These are phyloP conservation scores for Onychomys leucogaster DNA, from an alignment of 2,797 vertebrate species.

Conservation along the genomic window DNA sequence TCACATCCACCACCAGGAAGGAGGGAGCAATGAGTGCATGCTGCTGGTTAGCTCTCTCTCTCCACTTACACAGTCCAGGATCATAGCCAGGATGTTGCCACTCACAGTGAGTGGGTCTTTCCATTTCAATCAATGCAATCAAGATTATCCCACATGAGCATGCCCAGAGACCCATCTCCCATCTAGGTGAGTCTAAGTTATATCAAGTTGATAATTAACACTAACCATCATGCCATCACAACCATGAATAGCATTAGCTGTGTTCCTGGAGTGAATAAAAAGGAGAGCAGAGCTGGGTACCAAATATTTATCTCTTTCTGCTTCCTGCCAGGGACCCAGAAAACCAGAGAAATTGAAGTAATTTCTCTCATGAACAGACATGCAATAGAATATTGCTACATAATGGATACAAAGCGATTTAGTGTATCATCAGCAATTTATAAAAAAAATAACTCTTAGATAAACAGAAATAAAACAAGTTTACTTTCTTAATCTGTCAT, in stretches of 20 bases:
- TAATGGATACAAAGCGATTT: background rate
- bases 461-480: constrained; percentile 1
- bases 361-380: background rate
- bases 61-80: background rate
- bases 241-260: background rate
- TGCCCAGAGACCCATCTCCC: background rate
- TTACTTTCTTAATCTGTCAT: background rate
- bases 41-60: background rate
- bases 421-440: background rate
- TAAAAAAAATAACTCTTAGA: background rate
- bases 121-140: background rate
- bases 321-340: background rate
- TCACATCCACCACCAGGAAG: background rate
- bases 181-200: background rate
- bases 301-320: background rate
- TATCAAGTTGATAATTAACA: background rate
- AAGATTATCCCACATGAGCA: background rate
- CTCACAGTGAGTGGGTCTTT: background rate
- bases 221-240: background rate
- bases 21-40: background rate
- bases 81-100: background rate
- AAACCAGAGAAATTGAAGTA: background rate
- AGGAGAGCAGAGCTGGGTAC: background rate
- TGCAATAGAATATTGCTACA: background rate
- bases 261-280: background rate